Percentiles rank a stretch among this genome's conserved stretches.
Conservation (phyloP, 2,797 vertebrate genomes). For the Periophthalmus magnuspinnatus region DNA sequence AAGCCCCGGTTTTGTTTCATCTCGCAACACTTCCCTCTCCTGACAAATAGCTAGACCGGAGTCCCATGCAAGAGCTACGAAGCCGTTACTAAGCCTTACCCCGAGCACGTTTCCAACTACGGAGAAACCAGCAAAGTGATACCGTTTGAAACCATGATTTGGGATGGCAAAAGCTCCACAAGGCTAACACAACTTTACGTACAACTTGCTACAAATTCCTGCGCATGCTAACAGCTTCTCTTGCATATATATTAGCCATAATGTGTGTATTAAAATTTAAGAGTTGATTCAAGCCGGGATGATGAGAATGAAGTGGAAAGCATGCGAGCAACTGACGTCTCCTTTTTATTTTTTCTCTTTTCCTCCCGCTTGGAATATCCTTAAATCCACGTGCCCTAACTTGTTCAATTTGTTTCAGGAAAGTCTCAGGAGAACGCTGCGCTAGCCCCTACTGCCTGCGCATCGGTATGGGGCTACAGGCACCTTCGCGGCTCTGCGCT, state of each 20-base stretch:
- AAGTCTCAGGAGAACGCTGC: conserved; percentile 50
- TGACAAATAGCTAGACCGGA: conserved; percentile 23
- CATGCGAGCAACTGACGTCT: conserved; percentile 27
- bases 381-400: conserved; percentile 38
- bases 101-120: background rate
- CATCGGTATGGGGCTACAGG: background rate
- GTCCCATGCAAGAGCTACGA: conserved; percentile 49
- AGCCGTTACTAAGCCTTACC: conserved; percentile 20
- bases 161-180: background rate
- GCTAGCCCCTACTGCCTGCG: conserved; percentile 21
- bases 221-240: background rate
- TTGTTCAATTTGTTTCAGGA: conserved; percentile 52
- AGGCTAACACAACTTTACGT: background rate
- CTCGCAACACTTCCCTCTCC: conserved; percentile 39
- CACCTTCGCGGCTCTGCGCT: conserved; percentile 36
- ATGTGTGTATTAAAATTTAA: background rate
- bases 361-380: conserved; percentile 34
- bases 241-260: background rate
- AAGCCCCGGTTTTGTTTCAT: conserved; percentile 55
- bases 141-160: background rate
- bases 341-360: background rate
- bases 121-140: background rate
- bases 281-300: background rate
- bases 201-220: background rate
- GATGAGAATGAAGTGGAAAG: conserved; percentile 3